Percentiles rank a stretch among this genome's conserved stretches.
Evolutionary conservation across 1,140 invertebrate genomes (phyloP).

Genomic region (Megalopta genalis): DNA sequence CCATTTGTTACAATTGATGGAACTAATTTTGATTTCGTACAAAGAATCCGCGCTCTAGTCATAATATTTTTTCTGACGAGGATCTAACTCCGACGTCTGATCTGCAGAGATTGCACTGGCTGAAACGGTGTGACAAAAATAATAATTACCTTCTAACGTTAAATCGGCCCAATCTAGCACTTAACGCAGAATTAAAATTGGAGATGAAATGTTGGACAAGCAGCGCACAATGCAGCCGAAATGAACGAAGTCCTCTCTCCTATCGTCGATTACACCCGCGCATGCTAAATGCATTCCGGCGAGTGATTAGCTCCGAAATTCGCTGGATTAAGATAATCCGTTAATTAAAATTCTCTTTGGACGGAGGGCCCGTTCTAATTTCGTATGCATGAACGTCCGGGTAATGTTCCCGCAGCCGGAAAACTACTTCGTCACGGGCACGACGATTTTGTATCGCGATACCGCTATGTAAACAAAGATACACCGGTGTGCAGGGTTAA

Average conservation of each 20-base stretch:
- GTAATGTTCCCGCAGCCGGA: neutral
- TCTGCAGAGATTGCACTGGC: too few relatives aligned
- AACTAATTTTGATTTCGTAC: too few relatives aligned
- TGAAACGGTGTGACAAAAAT: too few relatives aligned
- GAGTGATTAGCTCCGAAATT: slow-evolving; percentile 9
- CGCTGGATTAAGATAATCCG: slow-evolving; percentile 11
- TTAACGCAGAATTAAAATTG: neutral
- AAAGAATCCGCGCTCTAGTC: too few relatives aligned
- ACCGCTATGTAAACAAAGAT: slow-evolving; percentile 63
- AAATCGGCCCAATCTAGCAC: too few relatives aligned
- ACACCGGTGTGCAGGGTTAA: slow-evolving; percentile 55
- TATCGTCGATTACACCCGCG: too few relatives aligned
- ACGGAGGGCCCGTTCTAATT: neutral
- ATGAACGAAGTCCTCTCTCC: neutral
- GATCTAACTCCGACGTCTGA: too few relatives aligned
- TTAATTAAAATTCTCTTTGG: slow-evolving; percentile 30
- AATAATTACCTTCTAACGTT: too few relatives aligned
- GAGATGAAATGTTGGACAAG: neutral
- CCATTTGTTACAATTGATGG: too few relatives aligned
- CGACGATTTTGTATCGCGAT: slow-evolving; percentile 33
- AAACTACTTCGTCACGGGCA: slow-evolving; percentile 16
- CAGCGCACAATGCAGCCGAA: neutral
- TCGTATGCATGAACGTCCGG: neutral
- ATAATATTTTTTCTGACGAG: too few relatives aligned
- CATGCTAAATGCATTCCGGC: neutral